Conservation (phyloP, 2,113 vertebrate genomes). For the Suricata suricatta region DNA sequence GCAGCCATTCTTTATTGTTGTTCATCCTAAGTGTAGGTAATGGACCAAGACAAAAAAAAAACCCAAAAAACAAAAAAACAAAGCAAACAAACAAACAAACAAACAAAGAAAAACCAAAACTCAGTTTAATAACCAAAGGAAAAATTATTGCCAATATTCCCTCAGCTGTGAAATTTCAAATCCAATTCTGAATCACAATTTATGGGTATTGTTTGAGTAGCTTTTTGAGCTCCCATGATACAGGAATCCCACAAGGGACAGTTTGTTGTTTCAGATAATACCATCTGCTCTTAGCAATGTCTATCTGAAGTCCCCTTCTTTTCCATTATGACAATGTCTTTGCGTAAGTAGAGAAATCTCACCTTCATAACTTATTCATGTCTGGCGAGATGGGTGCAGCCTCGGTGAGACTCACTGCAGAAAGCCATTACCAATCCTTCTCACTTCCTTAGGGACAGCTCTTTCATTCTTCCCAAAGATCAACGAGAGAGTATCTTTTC, state of each 20-base stretch:
- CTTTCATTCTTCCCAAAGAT: conserved; percentile 27
- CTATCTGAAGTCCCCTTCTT: conserved; percentile 24
- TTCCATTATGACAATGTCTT: not conserved
- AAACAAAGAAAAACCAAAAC: not conserved
- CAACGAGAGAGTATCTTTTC: not conserved
- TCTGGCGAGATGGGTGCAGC: not conserved
- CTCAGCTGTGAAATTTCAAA: not conserved
- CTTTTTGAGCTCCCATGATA: not conserved
- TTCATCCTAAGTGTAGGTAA: not conserved
- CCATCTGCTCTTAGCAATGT: conserved; percentile 42
- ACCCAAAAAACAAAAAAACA: not conserved
- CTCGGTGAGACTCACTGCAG: not conserved
- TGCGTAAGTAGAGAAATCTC: conserved; percentile 62
- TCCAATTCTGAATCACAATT: not conserved
- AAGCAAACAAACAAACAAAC: not conserved
- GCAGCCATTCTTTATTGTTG: not conserved
- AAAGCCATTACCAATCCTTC: not conserved
- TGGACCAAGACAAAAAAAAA: not conserved
- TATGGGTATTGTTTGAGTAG: not conserved
- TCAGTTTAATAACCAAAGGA: conserved; percentile 2
- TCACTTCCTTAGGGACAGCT: not conserved
- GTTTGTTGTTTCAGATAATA: not conserved
- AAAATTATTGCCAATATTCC: conserved; percentile 9
- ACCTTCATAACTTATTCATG: conserved; percentile 56
- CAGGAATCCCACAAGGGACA: not conserved